phyloP scores from a whole-genome alignment of 1,140 invertebrate genomes.

The Drosophila sproati region DNA sequence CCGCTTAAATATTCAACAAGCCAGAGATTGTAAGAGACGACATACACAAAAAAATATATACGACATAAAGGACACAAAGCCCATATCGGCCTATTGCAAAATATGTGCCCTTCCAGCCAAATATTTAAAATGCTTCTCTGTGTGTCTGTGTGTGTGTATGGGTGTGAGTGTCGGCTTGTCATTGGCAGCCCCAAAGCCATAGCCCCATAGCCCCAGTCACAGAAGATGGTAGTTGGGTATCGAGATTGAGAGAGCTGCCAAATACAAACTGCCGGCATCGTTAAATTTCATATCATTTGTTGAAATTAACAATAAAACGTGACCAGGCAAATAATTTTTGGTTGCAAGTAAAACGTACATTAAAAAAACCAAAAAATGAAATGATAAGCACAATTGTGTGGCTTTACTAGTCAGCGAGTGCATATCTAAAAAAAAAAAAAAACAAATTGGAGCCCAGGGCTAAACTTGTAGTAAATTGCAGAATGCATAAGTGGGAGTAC shows the following conservation, averaged over 20 bases:
- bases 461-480: no score
- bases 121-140: constrained; percentile 39
- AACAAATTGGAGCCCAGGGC: no score
- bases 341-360: constrained; percentile 5
- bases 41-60: constrained; percentile 32
- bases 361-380: neutral
- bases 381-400: neutral
- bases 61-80: constrained; percentile 52
- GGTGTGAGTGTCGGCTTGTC: constrained; percentile 2
- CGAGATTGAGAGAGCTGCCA: neutral
- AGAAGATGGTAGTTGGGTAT: no score
- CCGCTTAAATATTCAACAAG: constrained; percentile 79
- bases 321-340: constrained; percentile 74
- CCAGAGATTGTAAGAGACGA: constrained; percentile 35
- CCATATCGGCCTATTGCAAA: constrained; percentile 75
- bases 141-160: constrained; percentile 18
- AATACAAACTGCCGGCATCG: constrained; percentile 23
- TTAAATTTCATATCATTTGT: constrained; percentile 78
- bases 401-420: neutral
- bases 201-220: neutral
- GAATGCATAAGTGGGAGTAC: no score
- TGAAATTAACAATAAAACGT: constrained; percentile 82
- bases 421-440: neutral
- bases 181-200: constrained; percentile 5
- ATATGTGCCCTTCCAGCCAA: constrained; percentile 53